Evolutionary conservation across 2,888 invertebrate species (phyloP), one percentile per base, ranked within the genome.

Genomic region (Dynastes hyllus): DNA sequence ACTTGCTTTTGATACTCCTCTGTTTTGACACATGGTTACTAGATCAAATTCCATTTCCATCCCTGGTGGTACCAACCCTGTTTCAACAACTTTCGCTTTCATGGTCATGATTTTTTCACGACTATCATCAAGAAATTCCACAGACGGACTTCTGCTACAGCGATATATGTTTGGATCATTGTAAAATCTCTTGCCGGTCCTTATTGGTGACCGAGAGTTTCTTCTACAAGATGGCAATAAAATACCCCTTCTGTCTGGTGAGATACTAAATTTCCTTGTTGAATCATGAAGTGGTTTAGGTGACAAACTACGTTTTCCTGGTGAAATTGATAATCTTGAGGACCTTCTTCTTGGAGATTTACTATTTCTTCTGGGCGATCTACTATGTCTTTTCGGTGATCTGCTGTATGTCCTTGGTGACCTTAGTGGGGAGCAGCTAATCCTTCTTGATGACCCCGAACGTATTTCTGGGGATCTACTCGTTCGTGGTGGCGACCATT

Each of bases 11-110:
- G 55, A 27, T 22, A 16, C 2, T 5, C 22, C 8, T 16, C 8
- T 58, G 6, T 16, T 22, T 22, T 58, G 55, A 58, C 55, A 58
- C 55, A 16, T 58, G 6, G 55, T 58, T 16, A 27, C 22, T 22
- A 58, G 9, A 16, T 58, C 55, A 58, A 22, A 58, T 8, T 58
- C 22, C 22, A 22, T 58, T 58, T 58, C 55, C 55, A 22, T 58
- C 22, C 55, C 55, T 8, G 22, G 55, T 22, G 55, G 55, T 22
- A 22, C 55, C 22, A 58, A 58, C 0, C 55, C 55, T 8, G 55
- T 58, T 58, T 58, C 55, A 22, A 58, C 55, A 4, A 58, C 55
- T 16, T 58, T 58, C 9, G 55, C 55, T 58, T 58, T 58, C 55
- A 58, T 58, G 2, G 55, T 58, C 55, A 58, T 58, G n/a, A 58